These are phyloP conservation scores for Eupithecia subfuscata DNA, from an alignment of 2,888 invertebrate species.

Conservation along the genomic window DNA sequence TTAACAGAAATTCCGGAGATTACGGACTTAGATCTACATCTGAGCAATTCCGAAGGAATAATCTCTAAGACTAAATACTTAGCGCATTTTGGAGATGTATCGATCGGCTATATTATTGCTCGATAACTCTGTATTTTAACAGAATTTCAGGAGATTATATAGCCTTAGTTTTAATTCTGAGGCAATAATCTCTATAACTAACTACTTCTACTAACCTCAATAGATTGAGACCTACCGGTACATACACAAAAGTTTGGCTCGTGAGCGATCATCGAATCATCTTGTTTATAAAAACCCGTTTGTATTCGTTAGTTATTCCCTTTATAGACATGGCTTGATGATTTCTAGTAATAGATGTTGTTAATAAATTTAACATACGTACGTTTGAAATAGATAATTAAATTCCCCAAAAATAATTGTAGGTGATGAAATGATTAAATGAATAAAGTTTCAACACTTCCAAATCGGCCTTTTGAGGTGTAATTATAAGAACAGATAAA, in stretches of 20 bases:
- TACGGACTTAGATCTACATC: too few species aligned
- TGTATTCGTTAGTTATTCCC: not conserved
- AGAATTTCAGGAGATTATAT: too few species aligned
- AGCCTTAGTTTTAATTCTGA: not conserved
- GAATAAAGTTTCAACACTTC: conserved; percentile 20
- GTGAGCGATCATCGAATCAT: not conserved
- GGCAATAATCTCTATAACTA: not conserved
- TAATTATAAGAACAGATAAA: conserved; percentile 32
- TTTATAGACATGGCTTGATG: not conserved
- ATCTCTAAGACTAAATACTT: too few species aligned
- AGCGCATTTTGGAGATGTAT: conserved; percentile 34
- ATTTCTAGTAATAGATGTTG: not conserved
- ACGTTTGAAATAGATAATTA: not conserved
- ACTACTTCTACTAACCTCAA: not conserved
- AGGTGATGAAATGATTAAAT: conserved; percentile 13
- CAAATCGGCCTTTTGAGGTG: conserved; percentile 15
- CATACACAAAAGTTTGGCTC: not conserved
- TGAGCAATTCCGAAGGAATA: too few species aligned
- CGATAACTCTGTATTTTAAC: too few species aligned
- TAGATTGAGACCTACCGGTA: not conserved
- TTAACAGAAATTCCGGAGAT: too few species aligned
- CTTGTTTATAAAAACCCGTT: not conserved
- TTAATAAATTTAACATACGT: not conserved
- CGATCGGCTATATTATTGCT: conserved; percentile 32
- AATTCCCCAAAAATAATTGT: conserved; percentile 10